Base-by-base conservation (phyloP, 2,797 vertebrate genomes). In the Lepus oiostolus region DNA sequence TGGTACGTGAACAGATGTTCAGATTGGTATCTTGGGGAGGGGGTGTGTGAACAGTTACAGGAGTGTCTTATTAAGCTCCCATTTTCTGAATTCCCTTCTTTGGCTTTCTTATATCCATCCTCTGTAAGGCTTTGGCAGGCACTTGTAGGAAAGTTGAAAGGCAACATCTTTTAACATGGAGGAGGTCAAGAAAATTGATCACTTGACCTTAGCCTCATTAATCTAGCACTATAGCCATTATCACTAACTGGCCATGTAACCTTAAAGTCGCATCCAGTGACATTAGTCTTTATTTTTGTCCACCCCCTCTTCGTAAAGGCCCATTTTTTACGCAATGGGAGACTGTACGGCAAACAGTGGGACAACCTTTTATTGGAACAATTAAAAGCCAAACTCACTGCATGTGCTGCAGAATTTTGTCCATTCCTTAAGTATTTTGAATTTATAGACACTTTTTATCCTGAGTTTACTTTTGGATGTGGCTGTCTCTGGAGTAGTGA, bases 381-480 rank as follows among this genome's bases (percentile, higher is more conserved):
- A 96, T 92, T 94, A 94, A 92, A 96, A 96, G 16, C 60, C 28
- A 85, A 93, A 90, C 30, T 84, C 32, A 76, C 17, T 38, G 65
- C 2, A 35, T 72, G 0, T 38, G 71, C 35, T 81, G 11, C n/a
- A 93, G 17, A 74, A 71, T 80, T 82, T 42, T 87, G 62, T 63
- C 58, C 58, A 32, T 83, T 68, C 63, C 42, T 70, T 85, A 75
- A 52, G 76, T 92, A 30, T 88, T 96, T 95, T 92, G 88, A 96
- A 93, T 97, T 97, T 96, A 97, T 90, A 95, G 88, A 68, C 81
- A 76, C 58, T 96, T 67, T 96, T 95, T 95, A 92, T 90, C 71
- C 88, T 58, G 79, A 93, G 86, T 95, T 96, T 95, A 80, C 81
- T 97, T 96, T 94, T 89, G 84, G 63, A 82, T 75, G 84, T 2